A percentile compares a stretch with the other conserved stretches of the same genome.
phyloP scores from a whole-genome alignment of 2,888 invertebrate species.

The Drosophila paramelanica region DNA sequence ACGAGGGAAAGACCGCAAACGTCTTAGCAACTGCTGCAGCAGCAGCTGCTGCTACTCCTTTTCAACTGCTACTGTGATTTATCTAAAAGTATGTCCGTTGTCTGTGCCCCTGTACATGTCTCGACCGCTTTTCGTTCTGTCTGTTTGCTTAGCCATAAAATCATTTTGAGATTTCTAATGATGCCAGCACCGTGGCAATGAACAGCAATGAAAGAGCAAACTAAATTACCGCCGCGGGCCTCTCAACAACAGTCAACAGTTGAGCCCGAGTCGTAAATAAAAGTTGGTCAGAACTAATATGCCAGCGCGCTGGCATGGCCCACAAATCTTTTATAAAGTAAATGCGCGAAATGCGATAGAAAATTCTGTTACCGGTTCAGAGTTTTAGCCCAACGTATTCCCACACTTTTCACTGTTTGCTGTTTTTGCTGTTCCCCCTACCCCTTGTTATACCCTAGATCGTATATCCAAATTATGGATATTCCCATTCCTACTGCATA shows the following conservation, averaged over 20 bases:
- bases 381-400: constrained; percentile 1
- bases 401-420: constrained; percentile 2
- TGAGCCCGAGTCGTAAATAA: constrained; percentile 67
- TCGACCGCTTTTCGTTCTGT: background rate
- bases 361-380: constrained; percentile 33
- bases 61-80: constrained; percentile 51
- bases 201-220: constrained; percentile 48
- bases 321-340: constrained; percentile 75
- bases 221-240: constrained; percentile 72
- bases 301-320: constrained; percentile 52
- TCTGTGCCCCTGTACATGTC: constrained; percentile 1
- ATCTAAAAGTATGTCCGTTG: constrained; percentile 26
- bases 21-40: constrained; percentile 17
- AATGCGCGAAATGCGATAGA: constrained; percentile 53
- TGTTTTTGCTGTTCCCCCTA: background rate
- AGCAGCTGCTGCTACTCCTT: constrained; percentile 39
- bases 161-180: constrained; percentile 73
- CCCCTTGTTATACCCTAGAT: constrained; percentile 26
- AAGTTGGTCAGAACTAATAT: constrained; percentile 74
- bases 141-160: constrained; percentile 76
- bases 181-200: constrained; percentile 36
- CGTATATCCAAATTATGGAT: background rate
- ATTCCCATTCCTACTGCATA: too few relatives aligned
- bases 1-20: constrained; percentile 16
- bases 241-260: constrained; percentile 50